These are phyloP conservation scores for Rhinoptilus africanus DNA, from an alignment of 2,113 vertebrate genomes.

Conservation along the genomic window DNA sequence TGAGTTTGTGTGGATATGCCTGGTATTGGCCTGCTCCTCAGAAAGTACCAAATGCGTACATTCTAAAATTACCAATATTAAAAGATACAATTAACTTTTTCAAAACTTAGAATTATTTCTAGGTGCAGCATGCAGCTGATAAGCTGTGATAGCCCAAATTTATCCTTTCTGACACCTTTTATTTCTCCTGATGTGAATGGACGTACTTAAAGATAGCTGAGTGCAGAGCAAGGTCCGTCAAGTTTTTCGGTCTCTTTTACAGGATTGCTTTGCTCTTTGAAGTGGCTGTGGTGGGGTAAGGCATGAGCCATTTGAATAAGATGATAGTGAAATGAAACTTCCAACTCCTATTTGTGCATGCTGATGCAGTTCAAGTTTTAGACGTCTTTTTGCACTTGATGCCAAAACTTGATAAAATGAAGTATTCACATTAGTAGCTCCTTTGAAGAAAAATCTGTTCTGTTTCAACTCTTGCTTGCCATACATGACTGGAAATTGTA, in stretches of 20 bases:
- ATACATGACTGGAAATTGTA: not conserved
- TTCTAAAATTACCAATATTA: not conserved
- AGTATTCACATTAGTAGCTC: not conserved
- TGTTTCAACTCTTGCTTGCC: not conserved
- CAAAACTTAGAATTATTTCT: not conserved
- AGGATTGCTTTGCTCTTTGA: not conserved
- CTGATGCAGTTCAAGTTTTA: not conserved
- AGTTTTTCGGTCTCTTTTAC: not conserved
- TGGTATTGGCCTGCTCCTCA: not conserved
- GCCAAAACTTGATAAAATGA: not conserved
- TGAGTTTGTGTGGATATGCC: not conserved
- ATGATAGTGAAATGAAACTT: not conserved
- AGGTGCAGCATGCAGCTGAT: not conserved
- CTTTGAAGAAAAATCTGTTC: constrained; percentile 24
- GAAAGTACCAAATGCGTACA: rapidly evolving
- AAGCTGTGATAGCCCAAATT: not conserved
- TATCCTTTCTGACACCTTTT: not conserved
- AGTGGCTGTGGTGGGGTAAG: not conserved
- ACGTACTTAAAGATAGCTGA: not conserved
- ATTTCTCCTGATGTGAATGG: not conserved
- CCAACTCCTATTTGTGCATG: not conserved
- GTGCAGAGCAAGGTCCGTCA: not conserved
- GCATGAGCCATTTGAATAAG: not conserved
- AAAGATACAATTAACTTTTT: not conserved
- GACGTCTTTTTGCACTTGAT: not conserved